phyloP scores from a whole-genome alignment of 1,140 invertebrate genomes.

The Heliconius hewitsoni region DNA sequence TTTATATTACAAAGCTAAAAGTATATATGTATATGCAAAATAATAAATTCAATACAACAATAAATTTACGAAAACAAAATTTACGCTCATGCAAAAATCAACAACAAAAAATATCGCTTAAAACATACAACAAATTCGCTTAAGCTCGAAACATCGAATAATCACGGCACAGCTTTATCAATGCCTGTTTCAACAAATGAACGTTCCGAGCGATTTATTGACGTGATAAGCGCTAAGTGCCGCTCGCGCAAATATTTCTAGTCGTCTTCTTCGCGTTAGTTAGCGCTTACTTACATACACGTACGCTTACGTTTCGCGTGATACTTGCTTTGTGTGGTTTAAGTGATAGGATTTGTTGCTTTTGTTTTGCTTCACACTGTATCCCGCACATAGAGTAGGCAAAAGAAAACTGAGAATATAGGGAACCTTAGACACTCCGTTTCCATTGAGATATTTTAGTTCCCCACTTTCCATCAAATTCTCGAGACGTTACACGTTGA shows the following conservation, averaged over 20 bases:
- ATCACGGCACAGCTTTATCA: constrained; percentile 47
- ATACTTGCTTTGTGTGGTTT: constrained; percentile 41
- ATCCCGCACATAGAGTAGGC: too few species aligned
- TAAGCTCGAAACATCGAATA: constrained; percentile 30
- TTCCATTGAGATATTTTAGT: too few species aligned
- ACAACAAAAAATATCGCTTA: constrained; percentile 8
- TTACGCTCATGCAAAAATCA: not conserved
- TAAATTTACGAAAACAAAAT: not conserved
- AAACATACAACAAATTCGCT: constrained; percentile 2
- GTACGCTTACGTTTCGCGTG: constrained; percentile 55
- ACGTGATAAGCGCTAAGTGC: constrained; percentile 68
- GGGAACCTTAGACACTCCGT: too few species aligned
- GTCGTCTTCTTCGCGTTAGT: constrained; percentile 68
- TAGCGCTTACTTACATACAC: constrained; percentile 64
- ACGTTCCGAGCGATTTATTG: constrained; percentile 62
- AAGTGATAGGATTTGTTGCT: constrained; percentile 23
- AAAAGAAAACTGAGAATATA: too few species aligned
- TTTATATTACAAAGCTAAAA: too few species aligned
- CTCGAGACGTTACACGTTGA: too few species aligned
- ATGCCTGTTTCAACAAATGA: constrained; percentile 58
- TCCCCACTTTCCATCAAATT: too few species aligned
- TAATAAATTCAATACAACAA: too few species aligned
- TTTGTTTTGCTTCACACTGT: not conserved
- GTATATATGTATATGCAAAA: too few species aligned
- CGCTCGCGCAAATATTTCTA: constrained; percentile 64